Base-by-base conservation (phyloP, 2,113 vertebrate genomes). In the Danio rerio region DNA sequence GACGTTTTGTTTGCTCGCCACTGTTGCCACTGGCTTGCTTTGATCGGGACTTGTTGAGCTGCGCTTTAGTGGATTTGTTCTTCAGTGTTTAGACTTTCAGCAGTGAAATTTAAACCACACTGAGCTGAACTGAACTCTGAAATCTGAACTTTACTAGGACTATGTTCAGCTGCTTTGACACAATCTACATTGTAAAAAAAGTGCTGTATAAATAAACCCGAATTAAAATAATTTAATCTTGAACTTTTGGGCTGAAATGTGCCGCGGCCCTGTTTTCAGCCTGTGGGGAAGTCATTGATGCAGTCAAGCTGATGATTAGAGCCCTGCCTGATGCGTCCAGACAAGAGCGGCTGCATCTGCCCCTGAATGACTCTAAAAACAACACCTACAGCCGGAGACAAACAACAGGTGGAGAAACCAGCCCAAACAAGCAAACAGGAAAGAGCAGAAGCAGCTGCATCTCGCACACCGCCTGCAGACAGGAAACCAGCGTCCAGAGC, bases 381-480 rank as follows among this genome's bases (percentile, higher is more conserved):
- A 79, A 75, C 81, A 82, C 84, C 71, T 61, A 49, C 72, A 18
- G 42, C 83, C 56, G 77, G 66, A 87, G 20, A 68, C 78, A 81
- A 85, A 85, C 83, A 87, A 85, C 86, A 87, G 86, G 86, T 85
- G 86, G 66, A 71, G 81, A 50, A 83, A 81, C 72, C 65, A 75
- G 81, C 61, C 81, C 76, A 85, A 85, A 85, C 86, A 87, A 68
- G 83, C 83, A 83, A 87, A 87, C 83, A 87, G 86, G 86, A 87
- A 87, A 74, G 53, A 75, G 72, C 81, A 58, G 71, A 85, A 84
- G 84, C 81, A 87, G 83, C 77, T 85, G 81, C 11, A 9, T 7
- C 7, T 62, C 66, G 77, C 47, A 58, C 50, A 68, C 58, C 56
- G 66, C 80, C 81, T 80, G 50, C 78, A 80, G 76, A 83, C 80